Conservation (phyloP, 2,888 invertebrate genomes). For the Junonia oenone region DNA sequence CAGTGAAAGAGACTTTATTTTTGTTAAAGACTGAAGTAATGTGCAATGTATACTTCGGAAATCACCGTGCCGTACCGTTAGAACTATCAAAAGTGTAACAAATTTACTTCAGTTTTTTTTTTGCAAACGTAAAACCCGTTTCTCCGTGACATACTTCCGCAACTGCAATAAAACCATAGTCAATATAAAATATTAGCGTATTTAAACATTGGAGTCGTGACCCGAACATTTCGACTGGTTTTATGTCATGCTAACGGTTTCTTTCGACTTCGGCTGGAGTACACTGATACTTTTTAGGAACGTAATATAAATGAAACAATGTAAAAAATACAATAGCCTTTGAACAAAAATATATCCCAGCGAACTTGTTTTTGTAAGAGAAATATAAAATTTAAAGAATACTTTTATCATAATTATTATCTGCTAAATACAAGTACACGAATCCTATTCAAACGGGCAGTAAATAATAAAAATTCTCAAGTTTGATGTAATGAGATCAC, state of each 20-base stretch:
- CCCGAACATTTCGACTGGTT: background rate
- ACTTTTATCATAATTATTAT: no score
- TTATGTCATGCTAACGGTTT: background rate
- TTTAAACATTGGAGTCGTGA: conserved; percentile 4
- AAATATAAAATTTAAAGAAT: no score
- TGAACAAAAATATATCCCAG: no score
- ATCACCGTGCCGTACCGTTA: conserved; percentile 1
- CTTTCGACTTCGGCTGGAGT: background rate
- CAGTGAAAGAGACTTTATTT: no score
- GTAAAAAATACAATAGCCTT: no score
- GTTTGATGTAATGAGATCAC: no score
- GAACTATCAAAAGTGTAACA: background rate
- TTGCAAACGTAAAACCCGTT: conserved; percentile 49
- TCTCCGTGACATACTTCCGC: conserved; percentile 32
- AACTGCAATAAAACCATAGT: conserved; percentile 26
- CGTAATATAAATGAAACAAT: no score
- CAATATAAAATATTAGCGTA: conserved; percentile 6
- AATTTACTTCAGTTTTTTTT: conserved; percentile 33
- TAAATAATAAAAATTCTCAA: no score
- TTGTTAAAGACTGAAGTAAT: background rate
- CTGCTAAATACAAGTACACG: no score
- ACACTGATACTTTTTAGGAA: background rate
- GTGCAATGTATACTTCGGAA: background rate
- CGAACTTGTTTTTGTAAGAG: no score
- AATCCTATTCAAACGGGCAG: no score